phyloP scores from a whole-genome alignment of 2,797 vertebrate species.

The Anomalospiza imberbis region DNA sequence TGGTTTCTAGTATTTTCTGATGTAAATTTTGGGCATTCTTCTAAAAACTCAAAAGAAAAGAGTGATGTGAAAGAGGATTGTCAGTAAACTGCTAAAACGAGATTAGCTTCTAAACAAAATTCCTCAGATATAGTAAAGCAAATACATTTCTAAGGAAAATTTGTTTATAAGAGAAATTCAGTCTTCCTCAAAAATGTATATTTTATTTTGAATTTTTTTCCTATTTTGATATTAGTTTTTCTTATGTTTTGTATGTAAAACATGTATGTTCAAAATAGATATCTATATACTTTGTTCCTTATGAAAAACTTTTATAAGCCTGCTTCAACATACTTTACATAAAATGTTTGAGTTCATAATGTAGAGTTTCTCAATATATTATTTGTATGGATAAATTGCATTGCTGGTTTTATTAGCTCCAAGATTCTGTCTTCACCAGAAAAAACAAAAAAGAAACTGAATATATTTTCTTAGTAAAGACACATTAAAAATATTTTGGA shows the following conservation, averaged over 20 bases:
- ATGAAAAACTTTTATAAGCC: neutral
- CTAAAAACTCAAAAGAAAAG: neutral
- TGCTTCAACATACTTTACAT: neutral
- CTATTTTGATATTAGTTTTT: neutral
- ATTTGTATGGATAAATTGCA: neutral
- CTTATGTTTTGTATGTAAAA: neutral
- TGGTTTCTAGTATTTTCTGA: neutral
- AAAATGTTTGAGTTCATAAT: neutral
- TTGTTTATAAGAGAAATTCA: neutral
- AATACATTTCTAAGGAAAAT: neutral
- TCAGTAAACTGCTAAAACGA: neutral
- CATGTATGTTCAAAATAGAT: neutral
- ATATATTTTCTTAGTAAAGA: neutral
- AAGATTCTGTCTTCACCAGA: neutral
- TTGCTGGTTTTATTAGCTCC: neutral
- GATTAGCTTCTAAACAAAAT: neutral
- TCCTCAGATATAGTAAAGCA: neutral
- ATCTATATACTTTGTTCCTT: neutral
- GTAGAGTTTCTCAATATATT: neutral
- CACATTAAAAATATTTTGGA: neutral
- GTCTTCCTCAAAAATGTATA: neutral
- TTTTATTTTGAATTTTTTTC: neutral
- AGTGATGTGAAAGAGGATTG: neutral
- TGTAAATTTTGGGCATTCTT: neutral
- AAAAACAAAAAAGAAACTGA: neutral